Base-by-base conservation (phyloP, 2,113 vertebrate genomes). In the Petrocephalus microphthalmus region DNA sequence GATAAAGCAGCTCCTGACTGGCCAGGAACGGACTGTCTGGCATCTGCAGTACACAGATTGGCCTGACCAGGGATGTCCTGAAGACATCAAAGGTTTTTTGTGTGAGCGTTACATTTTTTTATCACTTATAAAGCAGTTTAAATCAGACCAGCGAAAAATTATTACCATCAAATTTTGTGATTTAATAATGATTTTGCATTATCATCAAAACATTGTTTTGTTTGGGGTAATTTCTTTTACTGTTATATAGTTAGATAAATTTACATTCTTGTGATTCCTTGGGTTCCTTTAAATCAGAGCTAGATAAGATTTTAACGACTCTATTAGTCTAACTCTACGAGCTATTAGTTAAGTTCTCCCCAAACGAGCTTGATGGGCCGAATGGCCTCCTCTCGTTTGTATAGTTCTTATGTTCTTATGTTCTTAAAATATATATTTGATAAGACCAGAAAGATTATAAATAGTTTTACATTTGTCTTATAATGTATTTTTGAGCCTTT, bases 41-140 rank as follows among this genome's bases (percentile, higher is more conserved):
- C 98, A 99, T 88, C 95, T 99, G 89, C 98, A 99, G 93, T 99
- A 99, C 92, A 99, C 97, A 0, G 98, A 99, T 91, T 99, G 98
- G 98, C 98, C 98, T 0, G 97, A 99, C 91, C 97, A 99, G 51
- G 97, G 98, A 89, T 99, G 97, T 90, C 98, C 98, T 0, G 98
- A 99, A 86, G 97, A 99, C 93, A 94, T 98, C 90, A 99, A 98
- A 91, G 98, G 98, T 53, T 99, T 99, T 92, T 93, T 99, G 7
- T 96, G 98, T 99, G 91, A 97, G 98, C 96, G 57, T 83, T 57
- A 52, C 17, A 13, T 74, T 10, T 86, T 20, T 54, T 37, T 60
- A n/a, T 37, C 1, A 2, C 8, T 29, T 57, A 42, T 6, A 7
- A n/a, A 49, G 20, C 42, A 47, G 37, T 82, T 82, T 19, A 82